Percentiles rank a stretch among this genome's conserved stretches.
These are phyloP conservation scores for Oscheius sp. DNA, from an alignment of 2,888 invertebrate genomes.

Conservation along the genomic window DNA sequence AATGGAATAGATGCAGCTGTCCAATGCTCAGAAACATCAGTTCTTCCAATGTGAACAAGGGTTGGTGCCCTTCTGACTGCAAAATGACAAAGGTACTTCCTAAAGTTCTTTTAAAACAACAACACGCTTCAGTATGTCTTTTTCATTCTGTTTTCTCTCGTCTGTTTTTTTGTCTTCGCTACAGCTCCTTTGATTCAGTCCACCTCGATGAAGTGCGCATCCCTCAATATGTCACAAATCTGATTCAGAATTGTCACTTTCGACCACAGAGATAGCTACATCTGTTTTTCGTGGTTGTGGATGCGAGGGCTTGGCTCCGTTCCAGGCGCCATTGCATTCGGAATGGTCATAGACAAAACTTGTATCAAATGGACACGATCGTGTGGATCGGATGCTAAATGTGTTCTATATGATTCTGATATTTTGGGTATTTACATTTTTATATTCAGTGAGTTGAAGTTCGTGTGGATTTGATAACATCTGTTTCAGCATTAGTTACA, in stretches of 20 bases:
- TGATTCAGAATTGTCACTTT: conserved; percentile 52
- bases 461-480: not conserved
- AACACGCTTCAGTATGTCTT: conserved; percentile 41
- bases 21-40: conserved; percentile 13
- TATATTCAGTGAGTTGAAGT: conserved; percentile 47
- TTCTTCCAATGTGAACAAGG: conserved; percentile 23
- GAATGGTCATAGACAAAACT: conserved; percentile 54
- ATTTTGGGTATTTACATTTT: conserved; percentile 50
- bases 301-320: conserved; percentile 58
- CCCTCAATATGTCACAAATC: not conserved
- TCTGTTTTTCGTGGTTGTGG: conserved; percentile 61
- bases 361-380: conserved; percentile 52
- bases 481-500: conserved; percentile 41
- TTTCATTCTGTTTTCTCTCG: conserved; percentile 48
- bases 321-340: conserved; percentile 57
- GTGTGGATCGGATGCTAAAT: conserved; percentile 52
- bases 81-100: conserved; percentile 26
- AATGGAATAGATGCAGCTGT: conserved; percentile 13
- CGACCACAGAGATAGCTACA: conserved; percentile 57
- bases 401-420: conserved; percentile 53
- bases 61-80: conserved; percentile 43
- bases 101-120: not conserved
- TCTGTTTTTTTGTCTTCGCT: conserved; percentile 55
- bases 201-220: conserved; percentile 45
- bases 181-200: conserved; percentile 56